phyloP scores from a whole-genome alignment of 1,140 invertebrate species.

The Neodiprion virginianus region DNA sequence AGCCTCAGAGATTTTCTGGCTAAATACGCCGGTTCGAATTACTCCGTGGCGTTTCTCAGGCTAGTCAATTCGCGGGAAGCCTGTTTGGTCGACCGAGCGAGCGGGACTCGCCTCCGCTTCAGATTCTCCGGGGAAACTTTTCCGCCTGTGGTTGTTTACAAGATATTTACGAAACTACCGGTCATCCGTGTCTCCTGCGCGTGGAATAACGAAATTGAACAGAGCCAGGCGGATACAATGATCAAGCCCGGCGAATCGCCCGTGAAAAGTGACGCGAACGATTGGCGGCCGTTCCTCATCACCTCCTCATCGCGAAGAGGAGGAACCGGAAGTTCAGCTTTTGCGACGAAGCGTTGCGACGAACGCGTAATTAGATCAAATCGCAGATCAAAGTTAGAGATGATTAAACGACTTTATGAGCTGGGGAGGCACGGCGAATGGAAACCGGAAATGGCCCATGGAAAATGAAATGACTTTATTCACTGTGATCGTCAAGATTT shows the following conservation, averaged over 20 bases:
- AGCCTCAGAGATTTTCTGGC: not conserved
- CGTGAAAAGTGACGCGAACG: too few species aligned
- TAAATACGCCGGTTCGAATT: not conserved
- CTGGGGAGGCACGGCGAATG: not conserved
- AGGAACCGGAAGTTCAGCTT: too few species aligned
- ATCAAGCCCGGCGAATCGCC: too few species aligned
- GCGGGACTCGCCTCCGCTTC: not conserved
- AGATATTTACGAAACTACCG: conserved; percentile 10
- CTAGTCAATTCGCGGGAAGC: conserved; percentile 5
- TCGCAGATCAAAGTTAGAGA: conserved; percentile 1
- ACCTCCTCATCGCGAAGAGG: too few species aligned
- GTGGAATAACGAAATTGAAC: too few species aligned
- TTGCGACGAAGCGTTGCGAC: too few species aligned
- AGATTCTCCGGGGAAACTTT: not conserved
- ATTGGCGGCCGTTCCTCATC: too few species aligned
- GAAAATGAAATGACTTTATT: too few species aligned
- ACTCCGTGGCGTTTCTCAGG: not conserved
- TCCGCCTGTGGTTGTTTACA: conserved; percentile 11
- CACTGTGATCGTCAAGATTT: too few species aligned
- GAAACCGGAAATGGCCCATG: too few species aligned
- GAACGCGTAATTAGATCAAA: not conserved
- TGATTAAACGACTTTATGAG: not conserved
- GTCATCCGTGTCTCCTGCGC: not conserved
- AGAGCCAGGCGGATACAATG: too few species aligned
- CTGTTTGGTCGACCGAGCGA: not conserved